phyloP scores from a whole-genome alignment of 2,797 vertebrate genomes.

The Notoglanidium macrostoma region DNA sequence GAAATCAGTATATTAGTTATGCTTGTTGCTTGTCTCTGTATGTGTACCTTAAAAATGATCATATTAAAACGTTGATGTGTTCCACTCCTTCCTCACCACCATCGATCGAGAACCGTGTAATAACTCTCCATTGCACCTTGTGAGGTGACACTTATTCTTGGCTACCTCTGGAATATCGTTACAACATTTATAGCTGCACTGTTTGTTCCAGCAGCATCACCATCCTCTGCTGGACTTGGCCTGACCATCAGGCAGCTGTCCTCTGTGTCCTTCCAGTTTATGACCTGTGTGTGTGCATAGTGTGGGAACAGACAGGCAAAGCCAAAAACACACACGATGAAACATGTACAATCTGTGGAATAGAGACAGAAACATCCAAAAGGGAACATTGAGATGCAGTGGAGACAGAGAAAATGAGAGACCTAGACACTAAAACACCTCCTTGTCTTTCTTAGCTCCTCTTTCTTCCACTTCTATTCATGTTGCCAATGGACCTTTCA shows the following conservation, averaged over 20 bases:
- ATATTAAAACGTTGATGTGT: background rate
- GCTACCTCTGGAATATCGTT: background rate
- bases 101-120: background rate
- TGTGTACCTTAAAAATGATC: conserved; percentile 7
- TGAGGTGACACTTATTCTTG: background rate
- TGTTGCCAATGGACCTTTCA: conserved; percentile 30
- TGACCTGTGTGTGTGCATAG: conserved; percentile 35
- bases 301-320: conserved; percentile 38
- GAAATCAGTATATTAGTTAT: conserved; percentile 36
- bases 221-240: conserved; percentile 19
- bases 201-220: conserved; percentile 23
- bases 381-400: background rate
- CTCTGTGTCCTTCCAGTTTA: conserved; percentile 42
- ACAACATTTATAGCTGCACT: background rate
- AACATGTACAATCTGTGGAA: conserved; percentile 11
- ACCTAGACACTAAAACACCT: conserved; percentile 16
- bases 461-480: conserved; percentile 25
- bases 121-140: background rate
- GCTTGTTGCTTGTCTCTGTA: conserved; percentile 1
- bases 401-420: background rate
- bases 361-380: background rate
- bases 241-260: conserved; percentile 44
- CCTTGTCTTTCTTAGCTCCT: conserved; percentile 27
- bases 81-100: background rate
- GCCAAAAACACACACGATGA: conserved; percentile 35